Evolutionary conservation across 2,888 invertebrate genomes (phyloP), one percentile per base, ranked within the genome.

Genomic region (Augochlorella aurata): DNA sequence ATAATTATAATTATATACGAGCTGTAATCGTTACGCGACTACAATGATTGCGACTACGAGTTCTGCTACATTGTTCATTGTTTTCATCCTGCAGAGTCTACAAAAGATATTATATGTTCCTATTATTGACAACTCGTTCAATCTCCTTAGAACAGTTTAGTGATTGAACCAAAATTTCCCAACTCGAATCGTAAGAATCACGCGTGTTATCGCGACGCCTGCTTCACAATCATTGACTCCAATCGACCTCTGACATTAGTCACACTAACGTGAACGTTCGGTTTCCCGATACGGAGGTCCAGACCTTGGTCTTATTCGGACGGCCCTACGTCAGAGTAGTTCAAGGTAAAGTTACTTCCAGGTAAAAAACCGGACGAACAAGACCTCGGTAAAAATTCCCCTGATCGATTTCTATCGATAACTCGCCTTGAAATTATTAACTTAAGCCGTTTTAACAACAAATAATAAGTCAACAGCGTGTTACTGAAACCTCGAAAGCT

Each of bases 301-400:
- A 8, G 52, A 38, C 83, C 85, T 87, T 87, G 87, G 29, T 78
- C 70, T 61, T 77, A 29, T 74, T 82, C 78, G 66, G 29, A 78
- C 70, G 45, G 47, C 63, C 54, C 1, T 45, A 63, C 61, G 76
- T 73, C 77, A 82, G n/a, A 38, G 70, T 78, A 68, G 10, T 74
- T 74, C 45, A 69, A 81, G 63, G 78, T 82, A 38, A 74, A 61
- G 52, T 73, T 45, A n/a, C 14, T 9, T 66, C 18, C 69, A 58
- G 0, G 47, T 24, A 2, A 38, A 38, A 38, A 54, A 10, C 21
- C 52, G 16, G 38, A 38, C 5, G 38, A 38, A 38, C 12, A n/a
- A 52, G 50, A 5, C 10, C 45, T 10, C 10, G 45, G 10, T 45
- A 45, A 45, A 45, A 45, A 45, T 45, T 45, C 0, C 45, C 45